Evolutionary conservation across 2,888 invertebrate species (phyloP), one percentile per base, ranked within the genome.

Genomic region (Portevinia maculata): DNA sequence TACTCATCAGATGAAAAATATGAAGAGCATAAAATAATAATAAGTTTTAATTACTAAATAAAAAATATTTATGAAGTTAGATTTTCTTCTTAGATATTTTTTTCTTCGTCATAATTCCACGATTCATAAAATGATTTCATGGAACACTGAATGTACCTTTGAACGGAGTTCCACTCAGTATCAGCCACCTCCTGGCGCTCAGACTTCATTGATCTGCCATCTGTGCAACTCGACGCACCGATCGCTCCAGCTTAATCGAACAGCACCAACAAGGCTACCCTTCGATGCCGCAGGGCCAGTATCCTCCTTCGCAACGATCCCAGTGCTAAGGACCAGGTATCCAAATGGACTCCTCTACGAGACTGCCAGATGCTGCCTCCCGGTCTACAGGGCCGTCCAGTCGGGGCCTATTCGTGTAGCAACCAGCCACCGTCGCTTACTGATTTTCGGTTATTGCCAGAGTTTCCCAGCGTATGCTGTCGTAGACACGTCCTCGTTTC

Each of bases 371-470:
- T 89, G 44, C 90, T 89, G 24, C 85, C 85, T 0, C 93, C 93
- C 0, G 93, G 93, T 4, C 95, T 94, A 2, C 95, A 95, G 83
- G 94, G 94, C 3, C 94, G 94, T 21, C 95, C 95, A 5, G 94
- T 95, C 85, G 94, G 94, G 71, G 93, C 93, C 76, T 96, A 96
- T 88, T 94, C 95, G 39, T 96, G 96, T 88, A 94, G 95, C 59
- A 96, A 95, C 88, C 96, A 96, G 87, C 96, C 96, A 79, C 95
- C 95, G 32, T 91, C 39, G 24, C 21, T 75, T 70, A 64, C 57
- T 64, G 59, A 75, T 70, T 70, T 37, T 67, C 55, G 28, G 24
- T 53, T 60, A 60, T 28, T 46, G 60, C 32, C 34, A 65, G 19
- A 76, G 39, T 24, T 62, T 70, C 48, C 41, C 21, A 41, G 46